Base-by-base conservation (phyloP, 1,140 invertebrate species). In the Lasioglossum albipes region DNA sequence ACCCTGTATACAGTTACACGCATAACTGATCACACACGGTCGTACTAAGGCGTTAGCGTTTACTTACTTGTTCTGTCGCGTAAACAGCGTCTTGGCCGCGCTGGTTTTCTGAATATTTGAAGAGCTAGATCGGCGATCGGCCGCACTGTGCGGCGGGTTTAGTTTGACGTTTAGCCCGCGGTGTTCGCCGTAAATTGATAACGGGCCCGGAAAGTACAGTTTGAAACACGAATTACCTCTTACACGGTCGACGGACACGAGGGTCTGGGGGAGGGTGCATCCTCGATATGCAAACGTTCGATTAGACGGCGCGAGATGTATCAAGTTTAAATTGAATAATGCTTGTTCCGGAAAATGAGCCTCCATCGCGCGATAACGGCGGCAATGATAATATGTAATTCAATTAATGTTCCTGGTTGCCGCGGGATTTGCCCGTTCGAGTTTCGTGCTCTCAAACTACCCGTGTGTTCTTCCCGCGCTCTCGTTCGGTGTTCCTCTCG, bases 241-340 rank as follows among this genome's bases (percentile, higher is more conserved):
- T 13, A 18, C 70, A 13, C 72, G 71, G 54, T 20, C 20, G 20
- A 0, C 13, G n/a, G 57, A 0, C 52, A 59, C 64, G 27, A 13
- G n/a, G 18, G 18, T 42, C 2, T 22, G 22, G 0, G n/a, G 4
- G 57, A 6, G 20, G 13, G 52, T 13, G 57, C 20, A 13, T 66
- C 61, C 57, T 67, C 75, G 79, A 77, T 79, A 65, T 77, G 81
- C 74, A 65, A 85, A 71, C 76, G 75, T 84, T 84, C 64, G 84
- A 80, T 75, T 84, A 74, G 72, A 75, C 76, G 65, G 41, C 49
- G 62, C 31, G 62, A 68, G 72, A 86, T 84, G 80, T 84, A 81
- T 88, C 86, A 83, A 88, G 86, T 88, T 88, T 83, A 87, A 89
- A 89, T 89, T 88, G 87, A 87, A 89, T 89, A 87, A 89, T 88